These are phyloP conservation scores for Pycnomerus fuliginosus DNA, from an alignment of 2,888 invertebrate genomes.

Conservation along the genomic window DNA sequence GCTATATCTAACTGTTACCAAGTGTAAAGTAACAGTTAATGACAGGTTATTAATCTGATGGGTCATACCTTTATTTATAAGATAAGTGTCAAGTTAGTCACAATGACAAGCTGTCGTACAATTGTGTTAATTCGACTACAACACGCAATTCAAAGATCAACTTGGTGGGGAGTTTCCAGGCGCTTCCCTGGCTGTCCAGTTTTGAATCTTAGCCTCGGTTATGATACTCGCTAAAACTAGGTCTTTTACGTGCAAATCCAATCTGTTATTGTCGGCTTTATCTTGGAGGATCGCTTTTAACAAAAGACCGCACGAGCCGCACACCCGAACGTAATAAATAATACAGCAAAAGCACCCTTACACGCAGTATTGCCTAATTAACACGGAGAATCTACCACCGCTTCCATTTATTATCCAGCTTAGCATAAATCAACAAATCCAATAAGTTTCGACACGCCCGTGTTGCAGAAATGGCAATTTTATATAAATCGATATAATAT, in stretches of 20 bases:
- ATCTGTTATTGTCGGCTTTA: conserved; percentile 28
- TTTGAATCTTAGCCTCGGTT: no score
- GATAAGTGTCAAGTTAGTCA: no score
- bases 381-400: conserved; percentile 17
- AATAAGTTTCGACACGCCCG: conserved; percentile 1
- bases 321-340: conserved; percentile 25
- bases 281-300: conserved; percentile 27
- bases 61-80: no score
- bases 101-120: no score
- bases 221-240: no score
- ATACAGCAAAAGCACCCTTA: conserved; percentile 18
- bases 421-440: conserved; percentile 14
- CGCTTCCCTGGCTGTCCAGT: no score
- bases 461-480: background rate
- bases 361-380: conserved; percentile 21
- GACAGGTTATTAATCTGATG: no score
- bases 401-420: conserved; percentile 14
- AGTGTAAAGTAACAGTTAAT: no score
- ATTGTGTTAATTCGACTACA: no score
- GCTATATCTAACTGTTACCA: no score
- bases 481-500: background rate
- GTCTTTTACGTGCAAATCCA: conserved; percentile 33
- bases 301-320: conserved; percentile 26
- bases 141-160: no score
- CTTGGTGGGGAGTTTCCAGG: no score